Base-by-base conservation (phyloP, 1,140 invertebrate genomes). In the Argopecten irradians region DNA sequence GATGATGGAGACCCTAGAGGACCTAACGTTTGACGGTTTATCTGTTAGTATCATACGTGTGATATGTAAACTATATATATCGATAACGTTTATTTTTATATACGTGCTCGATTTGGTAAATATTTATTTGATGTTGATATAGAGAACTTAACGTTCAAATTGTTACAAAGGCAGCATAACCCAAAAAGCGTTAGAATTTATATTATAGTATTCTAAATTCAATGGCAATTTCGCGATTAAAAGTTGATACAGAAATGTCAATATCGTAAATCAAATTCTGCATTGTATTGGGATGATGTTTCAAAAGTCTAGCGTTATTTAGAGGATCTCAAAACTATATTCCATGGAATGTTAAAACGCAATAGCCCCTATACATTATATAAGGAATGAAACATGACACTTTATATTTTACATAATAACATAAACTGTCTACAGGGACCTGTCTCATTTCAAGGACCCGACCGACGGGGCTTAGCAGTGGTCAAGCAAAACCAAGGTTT, bases 401-500 rank as follows among this genome's bases (percentile, higher is more conserved):
- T 71, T 5, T 28, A 5, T 7, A 11, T n/a, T 71, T n/a, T n/a
- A 71, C 55, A 71, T 1, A n/a, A 71, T 71, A 19, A 5, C 32
- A n/a, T n/a, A n/a, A n/a, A n/a, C n/a, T n/a, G n/a, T n/a, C 86
- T 92, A 90, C 86, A 98, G 98, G 98, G 98, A 22, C 98, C 98
- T 22, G 97, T 98, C 0, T 97, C 97, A 0, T 98, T 98, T 93
- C 97, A 97, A 91, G 98, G 98, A 2, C 97, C 97, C 0, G 98
- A 98, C 94, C 96, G 98, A 82, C 96, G 98, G 85, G 98, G 98
- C 83, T 97, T 98, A 91, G 97, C 97, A 1, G 97, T 97, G 0
- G 97, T 98, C 92, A 97, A 97, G 94, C 98, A 98, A 96, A 97
- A 98, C 93, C 98, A 98, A 96, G 97, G 97, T 97, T 96, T 16